phyloP scores from a whole-genome alignment of 2,113 vertebrate genomes.

The Uria lomvia region DNA sequence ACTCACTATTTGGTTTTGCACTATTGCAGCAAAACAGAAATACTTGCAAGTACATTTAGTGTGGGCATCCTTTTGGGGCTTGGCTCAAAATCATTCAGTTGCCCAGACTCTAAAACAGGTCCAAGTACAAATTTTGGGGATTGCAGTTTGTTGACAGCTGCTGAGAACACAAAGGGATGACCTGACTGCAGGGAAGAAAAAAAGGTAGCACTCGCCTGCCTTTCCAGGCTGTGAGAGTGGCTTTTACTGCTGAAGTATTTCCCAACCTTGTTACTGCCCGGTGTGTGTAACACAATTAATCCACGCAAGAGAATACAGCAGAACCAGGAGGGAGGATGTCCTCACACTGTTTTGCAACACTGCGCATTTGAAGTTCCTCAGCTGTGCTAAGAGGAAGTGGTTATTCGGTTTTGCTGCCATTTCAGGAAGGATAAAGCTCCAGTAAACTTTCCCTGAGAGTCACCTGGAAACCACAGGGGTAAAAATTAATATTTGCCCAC shows the following conservation, averaged over 20 bases:
- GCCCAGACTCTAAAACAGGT: not conserved
- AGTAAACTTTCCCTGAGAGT: constrained; percentile 54
- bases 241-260: not conserved
- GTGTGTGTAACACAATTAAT: not conserved
- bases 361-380: constrained; percentile 22
- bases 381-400: constrained; percentile 51
- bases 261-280: not conserved
- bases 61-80: not conserved
- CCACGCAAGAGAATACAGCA: not conserved
- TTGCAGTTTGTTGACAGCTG: not conserved
- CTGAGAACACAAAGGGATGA: not conserved
- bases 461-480: constrained; percentile 50
- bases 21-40: not conserved
- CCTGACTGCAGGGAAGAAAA: not conserved
- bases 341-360: not conserved
- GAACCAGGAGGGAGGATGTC: not conserved
- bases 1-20: not conserved
- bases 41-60: not conserved
- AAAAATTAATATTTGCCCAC: not conserved
- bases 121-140: not conserved
- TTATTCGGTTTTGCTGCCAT: constrained; percentile 21
- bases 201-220: not conserved
- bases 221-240: not conserved
- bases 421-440: constrained; percentile 53
- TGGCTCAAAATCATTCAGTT: not conserved